Conservation (phyloP, 2,797 vertebrate species). For the Rhinophrynus dorsalis region DNA sequence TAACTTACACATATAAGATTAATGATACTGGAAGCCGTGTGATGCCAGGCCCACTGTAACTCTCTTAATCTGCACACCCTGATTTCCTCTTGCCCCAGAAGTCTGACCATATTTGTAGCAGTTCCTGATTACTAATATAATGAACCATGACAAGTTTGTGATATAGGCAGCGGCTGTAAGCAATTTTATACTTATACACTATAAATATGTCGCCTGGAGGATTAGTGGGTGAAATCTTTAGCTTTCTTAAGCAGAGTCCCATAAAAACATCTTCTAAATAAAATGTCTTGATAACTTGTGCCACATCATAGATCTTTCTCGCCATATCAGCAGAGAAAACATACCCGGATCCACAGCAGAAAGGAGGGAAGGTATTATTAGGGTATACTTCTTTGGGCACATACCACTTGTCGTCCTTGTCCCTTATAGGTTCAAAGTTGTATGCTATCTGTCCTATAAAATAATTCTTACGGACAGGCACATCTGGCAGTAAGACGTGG, state of each 20-base stretch:
- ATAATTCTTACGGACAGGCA: conserved; percentile 49
- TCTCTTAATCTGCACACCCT: not conserved
- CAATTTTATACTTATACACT: conserved; percentile 42
- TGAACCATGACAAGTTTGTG: conserved; percentile 65
- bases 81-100: conserved; percentile 43
- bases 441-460: conserved; percentile 65
- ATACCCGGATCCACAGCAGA: conserved; percentile 72
- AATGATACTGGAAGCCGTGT: too few species aligned
- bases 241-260: conserved; percentile 65
- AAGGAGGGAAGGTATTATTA: conserved; percentile 58
- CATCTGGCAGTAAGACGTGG: conserved; percentile 53
- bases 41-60: too few species aligned
- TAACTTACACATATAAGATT: too few species aligned
- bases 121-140: conserved; percentile 49
- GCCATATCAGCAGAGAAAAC: conserved; percentile 72
- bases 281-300: conserved; percentile 53
- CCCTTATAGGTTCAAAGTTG: conserved; percentile 46
- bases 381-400: conserved; percentile 63
- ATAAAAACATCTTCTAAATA: conserved; percentile 76
- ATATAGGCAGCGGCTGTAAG: conserved; percentile 61
- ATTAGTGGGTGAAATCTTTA: conserved; percentile 26
- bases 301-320: conserved; percentile 49
- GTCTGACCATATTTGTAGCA: conserved; percentile 62
- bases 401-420: conserved; percentile 63
- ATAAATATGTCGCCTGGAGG: conserved; percentile 46